Percentiles rank a stretch among this genome's conserved stretches.
These are phyloP conservation scores for Nasonia oneida DNA, from an alignment of 2,888 invertebrate genomes.

Conservation along the genomic window DNA sequence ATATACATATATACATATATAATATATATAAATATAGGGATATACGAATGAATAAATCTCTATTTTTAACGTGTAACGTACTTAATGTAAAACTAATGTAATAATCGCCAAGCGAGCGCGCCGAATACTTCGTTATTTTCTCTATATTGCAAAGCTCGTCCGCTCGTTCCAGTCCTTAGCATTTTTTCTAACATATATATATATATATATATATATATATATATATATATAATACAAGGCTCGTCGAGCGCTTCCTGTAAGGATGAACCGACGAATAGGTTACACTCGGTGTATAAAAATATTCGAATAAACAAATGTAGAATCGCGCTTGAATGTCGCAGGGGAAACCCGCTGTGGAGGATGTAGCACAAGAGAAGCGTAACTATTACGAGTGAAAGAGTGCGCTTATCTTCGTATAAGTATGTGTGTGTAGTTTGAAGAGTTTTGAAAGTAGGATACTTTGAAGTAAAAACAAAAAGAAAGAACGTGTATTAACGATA, in stretches of 20 bases:
- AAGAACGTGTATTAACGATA: slow-evolving; percentile 2
- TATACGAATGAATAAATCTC: slow-evolving; percentile 57
- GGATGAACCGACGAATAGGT: slow-evolving; percentile 23
- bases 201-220: neutral
- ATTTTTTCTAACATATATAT: slow-evolving; percentile 55
- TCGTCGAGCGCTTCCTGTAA: slow-evolving; percentile 18
- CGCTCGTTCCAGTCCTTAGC: slow-evolving; percentile 50
- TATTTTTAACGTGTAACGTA: slow-evolving; percentile 63
- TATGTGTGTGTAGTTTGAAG: slow-evolving; percentile 42
- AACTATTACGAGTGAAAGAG: slow-evolving; percentile 20
- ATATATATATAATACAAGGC: slow-evolving; percentile 27
- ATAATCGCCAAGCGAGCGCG: slow-evolving; percentile 51
- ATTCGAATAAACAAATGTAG: slow-evolving; percentile 38
- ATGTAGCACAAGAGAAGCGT: slow-evolving; percentile 18
- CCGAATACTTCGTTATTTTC: slow-evolving; percentile 56
- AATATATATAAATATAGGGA: slow-evolving; percentile 28
- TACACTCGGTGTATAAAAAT: slow-evolving; percentile 39
- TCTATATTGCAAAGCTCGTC: slow-evolving; percentile 55
- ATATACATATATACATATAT: neutral
- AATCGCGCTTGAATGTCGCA: slow-evolving; percentile 45
- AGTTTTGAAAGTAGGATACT: slow-evolving; percentile 43
- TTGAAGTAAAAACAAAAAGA: slow-evolving; percentile 14
- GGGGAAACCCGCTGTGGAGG: slow-evolving; percentile 16
- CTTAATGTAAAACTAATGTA: slow-evolving; percentile 59
- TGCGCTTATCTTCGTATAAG: slow-evolving; percentile 29